Base-by-base conservation (phyloP, 2,888 invertebrate genomes). In the Melinopterus prodromus region DNA sequence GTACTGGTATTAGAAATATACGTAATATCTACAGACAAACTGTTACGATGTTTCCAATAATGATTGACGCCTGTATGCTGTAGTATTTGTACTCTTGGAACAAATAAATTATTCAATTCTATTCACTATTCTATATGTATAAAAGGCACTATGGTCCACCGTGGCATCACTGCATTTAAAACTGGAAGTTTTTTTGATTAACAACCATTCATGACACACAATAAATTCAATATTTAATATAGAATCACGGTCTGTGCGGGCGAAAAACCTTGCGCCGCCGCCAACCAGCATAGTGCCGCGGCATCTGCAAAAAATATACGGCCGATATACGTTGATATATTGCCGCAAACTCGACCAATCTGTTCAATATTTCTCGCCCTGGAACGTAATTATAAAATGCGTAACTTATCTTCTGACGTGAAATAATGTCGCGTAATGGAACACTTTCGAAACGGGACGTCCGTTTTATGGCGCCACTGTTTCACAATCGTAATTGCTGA, bases 321-420 rank as follows among this genome's bases (percentile, higher is more conserved):
- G 12, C 53, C 53, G 53, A 53, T 53, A 53, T 53, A 53, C 9
- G 53, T 53, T 53, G 53, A 53, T 53, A 53, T 53, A 53, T 53
- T 53, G 53, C 53, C 53, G 53, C 53, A 53, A 53, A 53, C 53
- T 53, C 53, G 53, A 53, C 53, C 53, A 53, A 53, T 53, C 53
- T 53, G 53, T 53, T 53, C 53, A 53, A 53, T 53, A 53, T 53
- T 53, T 53, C 53, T 53, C 53, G 53, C 53, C 53, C 53, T 53
- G 53, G 53, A 53, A 53, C 53, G 53, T 53, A 53, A 53, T 53
- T 53, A 53, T 53, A 53, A 53, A 53, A 53, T 53, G 53, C 53
- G 53, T 53, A 53, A 53, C 53, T 53, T 53, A 53, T 53, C 53
- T 53, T 53, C 5, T 53, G 53, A 53, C 53, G 53, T 53, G 53